Percentiles rank a stretch among this genome's conserved stretches.
Evolutionary conservation across 2,797 vertebrate genomes (phyloP).

Genomic region (Halcyon chelicuti): DNA sequence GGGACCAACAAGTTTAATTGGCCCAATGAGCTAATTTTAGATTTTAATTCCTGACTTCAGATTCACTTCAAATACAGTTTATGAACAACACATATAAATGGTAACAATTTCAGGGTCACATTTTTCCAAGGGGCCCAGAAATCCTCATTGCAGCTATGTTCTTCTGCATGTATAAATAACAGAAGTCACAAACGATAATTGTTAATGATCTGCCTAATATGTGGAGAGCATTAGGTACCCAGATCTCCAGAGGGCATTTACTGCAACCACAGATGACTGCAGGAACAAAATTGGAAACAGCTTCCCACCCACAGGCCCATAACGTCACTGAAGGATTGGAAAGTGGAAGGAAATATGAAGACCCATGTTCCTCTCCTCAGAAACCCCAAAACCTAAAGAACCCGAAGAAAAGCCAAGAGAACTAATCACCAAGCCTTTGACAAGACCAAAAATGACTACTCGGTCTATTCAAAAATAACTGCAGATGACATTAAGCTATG

Average conservation of each 20-base stretch:
- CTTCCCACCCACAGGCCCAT: neutral
- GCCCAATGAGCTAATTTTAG: conserved; percentile 16
- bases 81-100: neutral
- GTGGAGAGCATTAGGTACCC: neutral
- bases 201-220: neutral
- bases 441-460: neutral
- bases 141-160: neutral
- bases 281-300: conserved; percentile 29
- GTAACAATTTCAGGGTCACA: neutral
- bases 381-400: neutral
- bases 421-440: neutral
- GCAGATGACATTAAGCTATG: neutral
- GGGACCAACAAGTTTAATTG: conserved; percentile 26
- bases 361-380: neutral
- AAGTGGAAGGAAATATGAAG: neutral
- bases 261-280: neutral
- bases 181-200: neutral
- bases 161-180: neutral
- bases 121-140: neutral
- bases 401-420: neutral
- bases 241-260: neutral
- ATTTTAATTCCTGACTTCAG: neutral
- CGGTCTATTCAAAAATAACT: neutral
- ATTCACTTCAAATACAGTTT: neutral
- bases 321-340: neutral